A percentile compares a stretch with the other conserved stretches of the same genome.
phyloP scores from a whole-genome alignment of 2,888 invertebrate genomes.

The Biston betularia region DNA sequence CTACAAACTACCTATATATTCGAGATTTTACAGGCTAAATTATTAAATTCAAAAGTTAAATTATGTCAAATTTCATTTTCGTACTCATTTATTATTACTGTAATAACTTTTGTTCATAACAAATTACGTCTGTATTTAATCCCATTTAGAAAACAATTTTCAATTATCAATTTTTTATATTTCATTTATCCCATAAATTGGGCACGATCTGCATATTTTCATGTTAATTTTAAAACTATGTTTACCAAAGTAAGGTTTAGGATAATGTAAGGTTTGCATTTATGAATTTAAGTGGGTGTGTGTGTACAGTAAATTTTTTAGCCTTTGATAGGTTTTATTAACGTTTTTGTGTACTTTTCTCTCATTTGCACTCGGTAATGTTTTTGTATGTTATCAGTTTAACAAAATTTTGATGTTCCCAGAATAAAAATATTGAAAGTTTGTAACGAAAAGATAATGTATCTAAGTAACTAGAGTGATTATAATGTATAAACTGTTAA shows the following conservation, averaged over 20 bases:
- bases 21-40: background rate
- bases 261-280: slow-evolving; percentile 48
- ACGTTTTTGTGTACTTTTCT: slow-evolving; percentile 15
- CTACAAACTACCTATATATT: background rate
- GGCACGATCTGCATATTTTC: slow-evolving; percentile 6
- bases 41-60: too few species aligned
- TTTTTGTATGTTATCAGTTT: slow-evolving; percentile 14
- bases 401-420: slow-evolving; percentile 19
- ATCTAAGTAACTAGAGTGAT: slow-evolving; percentile 34
- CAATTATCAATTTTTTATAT: too few species aligned
- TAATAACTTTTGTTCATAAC: background rate
- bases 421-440: slow-evolving; percentile 39
- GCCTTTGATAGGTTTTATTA: slow-evolving; percentile 5
- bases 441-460: slow-evolving; percentile 40
- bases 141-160: background rate
- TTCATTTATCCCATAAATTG: background rate
- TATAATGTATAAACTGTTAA: slow-evolving; percentile 51
- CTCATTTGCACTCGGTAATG: slow-evolving; percentile 12
- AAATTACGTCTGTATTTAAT: background rate
- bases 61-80: too few species aligned
- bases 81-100: background rate
- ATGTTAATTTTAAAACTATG: slow-evolving; percentile 25
- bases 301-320: slow-evolving; percentile 41
- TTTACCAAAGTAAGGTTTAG: slow-evolving; percentile 52
- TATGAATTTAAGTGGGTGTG: slow-evolving; percentile 45